A percentile compares a stretch with the other conserved stretches of the same genome.
Conservation (phyloP, 2,888 invertebrate genomes). For the Bellardia pandia region DNA sequence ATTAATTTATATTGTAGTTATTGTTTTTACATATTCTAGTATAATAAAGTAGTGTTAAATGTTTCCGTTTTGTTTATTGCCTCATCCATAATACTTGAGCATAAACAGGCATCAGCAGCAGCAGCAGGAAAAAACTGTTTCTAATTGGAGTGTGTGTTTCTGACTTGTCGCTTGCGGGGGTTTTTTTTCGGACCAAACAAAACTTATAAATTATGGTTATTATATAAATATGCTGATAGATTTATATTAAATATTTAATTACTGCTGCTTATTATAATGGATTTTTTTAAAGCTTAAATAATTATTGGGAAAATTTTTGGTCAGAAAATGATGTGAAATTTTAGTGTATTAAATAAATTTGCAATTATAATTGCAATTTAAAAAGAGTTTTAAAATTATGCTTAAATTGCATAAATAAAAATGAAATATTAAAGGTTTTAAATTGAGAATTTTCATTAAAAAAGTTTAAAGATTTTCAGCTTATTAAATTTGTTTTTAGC, state of each 20-base stretch:
- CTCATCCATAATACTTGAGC: neutral
- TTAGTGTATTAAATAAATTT: no score
- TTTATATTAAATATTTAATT: conserved; percentile 39
- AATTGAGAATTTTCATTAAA: no score
- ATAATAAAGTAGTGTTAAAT: conserved; percentile 49
- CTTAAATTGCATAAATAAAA: no score
- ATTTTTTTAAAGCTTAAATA: conserved; percentile 7
- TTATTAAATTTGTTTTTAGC: no score
- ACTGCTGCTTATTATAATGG: neutral
- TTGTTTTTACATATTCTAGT: neutral
- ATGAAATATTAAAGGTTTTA: no score
- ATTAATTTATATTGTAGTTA: conserved; percentile 39
- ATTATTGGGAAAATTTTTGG: neutral
- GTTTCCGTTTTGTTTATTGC: conserved; percentile 32
- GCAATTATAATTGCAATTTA: neutral
- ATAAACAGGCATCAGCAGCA: neutral
- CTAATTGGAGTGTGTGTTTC: neutral
- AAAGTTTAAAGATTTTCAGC: no score
- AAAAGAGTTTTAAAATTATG: neutral
- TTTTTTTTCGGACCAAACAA: neutral
- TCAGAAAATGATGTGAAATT: neutral
- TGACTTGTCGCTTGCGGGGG: neutral
- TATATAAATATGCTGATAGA: conserved; percentile 26
- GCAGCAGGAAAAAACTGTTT: neutral
- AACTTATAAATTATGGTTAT: conserved; percentile 30